Conservation (phyloP, 1,140 invertebrate genomes). For the Drosophila micromelanica region DNA sequence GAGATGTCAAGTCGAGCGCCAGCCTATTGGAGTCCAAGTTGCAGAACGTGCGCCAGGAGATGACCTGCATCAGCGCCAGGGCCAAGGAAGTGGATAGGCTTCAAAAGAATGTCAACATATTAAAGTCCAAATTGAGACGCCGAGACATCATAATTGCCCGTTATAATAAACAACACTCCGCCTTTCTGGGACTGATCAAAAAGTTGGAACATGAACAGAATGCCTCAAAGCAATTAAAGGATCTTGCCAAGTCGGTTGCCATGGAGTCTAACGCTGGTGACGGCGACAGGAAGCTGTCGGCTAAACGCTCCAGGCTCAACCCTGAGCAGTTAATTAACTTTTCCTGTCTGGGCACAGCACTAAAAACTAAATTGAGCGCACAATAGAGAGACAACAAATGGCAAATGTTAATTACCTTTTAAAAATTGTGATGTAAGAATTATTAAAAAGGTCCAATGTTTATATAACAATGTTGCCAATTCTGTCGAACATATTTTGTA, state of each 20-base stretch:
- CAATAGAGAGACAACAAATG: not conserved
- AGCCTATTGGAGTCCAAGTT: conserved; percentile 42
- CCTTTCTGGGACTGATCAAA: conserved; percentile 26
- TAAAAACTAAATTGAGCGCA: conserved; percentile 10
- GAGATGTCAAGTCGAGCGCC: conserved; percentile 40
- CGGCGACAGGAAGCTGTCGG: not conserved
- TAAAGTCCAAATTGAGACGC: conserved; percentile 44
- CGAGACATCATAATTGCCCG: conserved; percentile 51
- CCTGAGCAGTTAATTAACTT: conserved; percentile 1
- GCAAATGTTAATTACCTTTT: not conserved
- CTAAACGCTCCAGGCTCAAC: not conserved
- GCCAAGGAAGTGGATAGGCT: conserved; percentile 47
- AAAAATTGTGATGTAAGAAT: too few relatives aligned
- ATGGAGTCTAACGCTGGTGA: not conserved
- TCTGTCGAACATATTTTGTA: too few relatives aligned
- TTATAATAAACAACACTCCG: conserved; percentile 45
- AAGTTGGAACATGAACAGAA: conserved; percentile 6
- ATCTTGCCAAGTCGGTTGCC: not conserved
- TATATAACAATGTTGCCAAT: too few relatives aligned
- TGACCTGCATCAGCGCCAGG: conserved; percentile 36
- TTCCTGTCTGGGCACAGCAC: conserved; percentile 31
- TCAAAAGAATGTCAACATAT: conserved; percentile 1
- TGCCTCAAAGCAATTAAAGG: not conserved
- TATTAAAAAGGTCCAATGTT: too few relatives aligned
- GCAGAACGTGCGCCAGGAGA: conserved; percentile 33